Base-by-base conservation (phyloP, 2,888 invertebrate species). In the Drosophila anomelani region DNA sequence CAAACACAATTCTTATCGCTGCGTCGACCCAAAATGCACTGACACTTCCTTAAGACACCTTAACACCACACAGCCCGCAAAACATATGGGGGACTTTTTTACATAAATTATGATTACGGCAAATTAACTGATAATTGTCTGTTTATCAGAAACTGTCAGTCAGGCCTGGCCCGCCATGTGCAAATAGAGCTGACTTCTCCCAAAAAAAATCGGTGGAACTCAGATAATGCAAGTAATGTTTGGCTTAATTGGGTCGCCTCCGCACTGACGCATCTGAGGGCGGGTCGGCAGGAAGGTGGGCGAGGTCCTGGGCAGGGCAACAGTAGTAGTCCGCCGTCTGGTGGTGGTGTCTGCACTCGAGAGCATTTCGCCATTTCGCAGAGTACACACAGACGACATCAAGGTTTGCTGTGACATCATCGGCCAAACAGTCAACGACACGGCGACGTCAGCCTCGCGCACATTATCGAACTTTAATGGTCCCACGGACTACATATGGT, bases 381-480 rank as follows among this genome's bases (percentile, higher is more conserved):
- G 44, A 67, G 74, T 58, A 75, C 63, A 75, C 60, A 76, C 75
- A 87, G 59, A 76, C 85, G 56, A 76, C 79, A 63, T 77, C 78
- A 85, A 88, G 85, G 88, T 74, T 89, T 61, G 56, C 74, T 85
- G 89, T 85, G 85, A 85, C 85, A 89, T 85, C 85, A 85, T 81
- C 89, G 76, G 53, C 60, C 68, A 60, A 72, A 67, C 89, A 84
- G 82, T 87, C 89, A 87, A 89, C 83, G 82, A 89, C 88, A 85
- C 75, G 77, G 85, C 76, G 88, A 76, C 81, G 76, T 70, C 81
- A 67, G 44, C 75, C 71, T 54, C 72, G 75, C 72, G 75, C 88
- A 85, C 84, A 84, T 87, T 84, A 87, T 84, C 83, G 88, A 89
- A 82, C 89, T 82, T 89, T 88, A 89, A 87, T 89, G 89, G 41